A percentile compares a stretch with the other conserved stretches of the same genome.
Evolutionary conservation across 2,888 invertebrate genomes (phyloP).

Genomic region (Caenorhabditis becei): DNA sequence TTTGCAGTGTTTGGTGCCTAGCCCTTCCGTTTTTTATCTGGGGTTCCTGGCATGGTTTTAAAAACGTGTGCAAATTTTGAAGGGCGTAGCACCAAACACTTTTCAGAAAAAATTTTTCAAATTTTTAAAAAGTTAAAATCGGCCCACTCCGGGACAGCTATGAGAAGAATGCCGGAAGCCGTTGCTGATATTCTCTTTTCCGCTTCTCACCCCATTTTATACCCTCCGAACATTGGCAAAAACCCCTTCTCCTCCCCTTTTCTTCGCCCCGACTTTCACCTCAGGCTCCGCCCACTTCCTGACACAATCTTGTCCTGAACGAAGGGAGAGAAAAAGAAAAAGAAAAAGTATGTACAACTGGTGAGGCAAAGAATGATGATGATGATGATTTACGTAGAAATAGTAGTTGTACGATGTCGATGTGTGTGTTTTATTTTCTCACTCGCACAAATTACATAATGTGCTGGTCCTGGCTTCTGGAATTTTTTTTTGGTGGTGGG

Average conservation of each 20-base stretch:
- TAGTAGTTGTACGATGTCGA: not conserved
- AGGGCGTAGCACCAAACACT: too few species aligned
- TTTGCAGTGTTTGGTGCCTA: too few species aligned
- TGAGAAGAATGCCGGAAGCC: too few species aligned
- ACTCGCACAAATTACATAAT: not conserved
- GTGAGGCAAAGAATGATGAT: not conserved
- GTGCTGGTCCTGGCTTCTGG: not conserved
- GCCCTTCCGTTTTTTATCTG: too few species aligned
- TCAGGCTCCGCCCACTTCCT: constrained; percentile 33
- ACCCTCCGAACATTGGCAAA: not conserved
- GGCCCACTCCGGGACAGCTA: too few species aligned
- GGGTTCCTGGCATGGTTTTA: too few species aligned
- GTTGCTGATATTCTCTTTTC: not conserved
- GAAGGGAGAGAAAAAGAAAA: too few species aligned
- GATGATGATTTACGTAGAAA: not conserved
- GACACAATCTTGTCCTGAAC: not conserved
- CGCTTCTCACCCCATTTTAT: not conserved
- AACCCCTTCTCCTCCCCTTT: not conserved
- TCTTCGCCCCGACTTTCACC: not conserved
- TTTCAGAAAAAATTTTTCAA: too few species aligned
- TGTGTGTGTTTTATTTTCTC: not conserved
- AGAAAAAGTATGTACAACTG: not conserved
- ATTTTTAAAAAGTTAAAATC: too few species aligned
- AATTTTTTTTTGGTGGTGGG: too few species aligned
- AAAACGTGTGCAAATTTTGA: too few species aligned